Conservation (phyloP, 2,797 vertebrate genomes). For the Cheirogaleus major region DNA sequence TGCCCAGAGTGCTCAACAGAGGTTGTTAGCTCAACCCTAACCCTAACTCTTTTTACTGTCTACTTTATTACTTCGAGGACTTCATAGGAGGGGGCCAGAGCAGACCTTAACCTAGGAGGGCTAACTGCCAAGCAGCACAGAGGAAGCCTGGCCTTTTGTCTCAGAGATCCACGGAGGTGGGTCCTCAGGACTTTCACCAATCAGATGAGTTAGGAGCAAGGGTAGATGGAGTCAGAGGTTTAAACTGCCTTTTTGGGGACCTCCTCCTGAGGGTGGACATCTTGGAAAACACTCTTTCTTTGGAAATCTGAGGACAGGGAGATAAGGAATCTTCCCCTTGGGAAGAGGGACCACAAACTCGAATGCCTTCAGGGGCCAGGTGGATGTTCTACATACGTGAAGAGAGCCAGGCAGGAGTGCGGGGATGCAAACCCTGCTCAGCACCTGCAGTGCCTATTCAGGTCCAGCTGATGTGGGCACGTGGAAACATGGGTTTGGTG, state of each 20-base stretch:
- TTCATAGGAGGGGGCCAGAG: neutral
- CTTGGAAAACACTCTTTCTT: neutral
- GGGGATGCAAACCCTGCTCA: neutral
- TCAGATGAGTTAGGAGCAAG: neutral
- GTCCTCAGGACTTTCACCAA: neutral
- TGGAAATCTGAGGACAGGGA: neutral
- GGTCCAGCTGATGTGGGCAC: neutral
- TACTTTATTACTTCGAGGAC: neutral
- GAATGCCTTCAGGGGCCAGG: neutral
- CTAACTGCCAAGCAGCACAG: neutral
- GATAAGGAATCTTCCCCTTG: neutral
- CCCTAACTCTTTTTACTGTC: too few relatives aligned
- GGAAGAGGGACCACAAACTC: neutral
- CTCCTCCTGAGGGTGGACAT: neutral
- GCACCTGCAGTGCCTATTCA: neutral
- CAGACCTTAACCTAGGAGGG: neutral
- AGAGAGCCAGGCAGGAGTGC: neutral
- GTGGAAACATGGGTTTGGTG: neutral
- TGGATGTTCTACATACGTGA: neutral
- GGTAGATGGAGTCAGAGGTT: neutral
- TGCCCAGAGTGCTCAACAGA: neutral
- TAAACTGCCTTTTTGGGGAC: neutral
- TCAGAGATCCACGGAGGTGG: neutral
- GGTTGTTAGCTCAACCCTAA: too few relatives aligned
- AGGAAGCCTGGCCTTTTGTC: neutral